Evolutionary conservation across 35 echinoderm and acorn worm species (phyloP).

Genomic region (Amphiura filiformis): DNA sequence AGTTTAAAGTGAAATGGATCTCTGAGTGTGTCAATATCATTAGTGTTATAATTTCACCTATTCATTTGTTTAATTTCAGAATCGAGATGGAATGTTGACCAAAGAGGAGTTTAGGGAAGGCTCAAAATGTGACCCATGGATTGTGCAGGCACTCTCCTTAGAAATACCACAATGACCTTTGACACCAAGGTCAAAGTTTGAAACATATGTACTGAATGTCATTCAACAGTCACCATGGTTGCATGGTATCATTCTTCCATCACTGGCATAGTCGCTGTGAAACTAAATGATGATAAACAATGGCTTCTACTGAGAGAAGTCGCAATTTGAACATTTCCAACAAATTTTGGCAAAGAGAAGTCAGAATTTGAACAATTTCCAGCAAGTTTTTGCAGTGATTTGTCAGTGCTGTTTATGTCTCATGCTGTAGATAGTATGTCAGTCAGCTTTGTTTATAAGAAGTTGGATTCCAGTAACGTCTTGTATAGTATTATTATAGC

Average conservation of each 20-base stretch:
- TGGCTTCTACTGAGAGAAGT: not conserved
- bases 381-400: too few species aligned
- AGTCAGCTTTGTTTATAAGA: too few species aligned
- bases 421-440: too few species aligned
- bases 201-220: not conserved
- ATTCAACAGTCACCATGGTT: not conserved
- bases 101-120: slow-evolving; percentile 97
- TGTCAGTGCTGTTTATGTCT: too few species aligned
- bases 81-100: slow-evolving; percentile 69
- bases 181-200: not conserved
- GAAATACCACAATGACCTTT: slow-evolving; percentile 14
- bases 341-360: not conserved
- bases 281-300: not conserved
- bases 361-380: too few species aligned
- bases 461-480: too few species aligned
- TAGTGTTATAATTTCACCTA: too few species aligned
- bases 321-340: not conserved
- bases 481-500: too few species aligned
- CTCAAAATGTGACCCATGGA: slow-evolving; percentile 85
- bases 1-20: too few species aligned
- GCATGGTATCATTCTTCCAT: not conserved
- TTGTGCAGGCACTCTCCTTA: slow-evolving; percentile 86
- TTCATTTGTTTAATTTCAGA: slow-evolving; percentile 34
- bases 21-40: too few species aligned
- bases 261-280: not conserved